Conservation (phyloP, 2,888 invertebrate genomes). For the Cerastis leucographa region DNA sequence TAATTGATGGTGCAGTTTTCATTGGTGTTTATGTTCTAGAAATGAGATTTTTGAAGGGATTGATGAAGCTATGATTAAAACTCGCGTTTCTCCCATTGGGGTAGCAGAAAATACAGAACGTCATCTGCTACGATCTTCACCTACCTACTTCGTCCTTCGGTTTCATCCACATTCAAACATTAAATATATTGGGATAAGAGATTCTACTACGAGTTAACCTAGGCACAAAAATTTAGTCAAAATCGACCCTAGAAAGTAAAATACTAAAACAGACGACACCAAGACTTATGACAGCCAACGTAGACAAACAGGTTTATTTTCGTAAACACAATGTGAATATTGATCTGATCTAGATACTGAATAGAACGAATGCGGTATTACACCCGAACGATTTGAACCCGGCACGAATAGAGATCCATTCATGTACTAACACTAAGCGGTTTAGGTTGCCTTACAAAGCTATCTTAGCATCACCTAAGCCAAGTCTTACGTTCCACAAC, state of each 20-base stretch:
- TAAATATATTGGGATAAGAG: too few species aligned
- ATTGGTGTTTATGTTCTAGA: slow-evolving; percentile 4
- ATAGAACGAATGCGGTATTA: slow-evolving; percentile 34
- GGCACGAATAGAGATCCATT: slow-evolving; percentile 18
- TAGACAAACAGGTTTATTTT: slow-evolving; percentile 42
- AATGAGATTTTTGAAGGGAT: background rate
- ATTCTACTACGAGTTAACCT: background rate
- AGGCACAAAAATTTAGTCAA: background rate
- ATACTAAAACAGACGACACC: background rate
- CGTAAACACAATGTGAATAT: slow-evolving; percentile 24
- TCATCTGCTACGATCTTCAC: background rate
- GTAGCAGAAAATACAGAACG: background rate
- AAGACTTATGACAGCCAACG: slow-evolving; percentile 11
- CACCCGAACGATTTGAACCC: slow-evolving; percentile 10
- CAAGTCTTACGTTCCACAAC: background rate
- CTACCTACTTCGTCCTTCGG: background rate
- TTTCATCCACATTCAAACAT: background rate
- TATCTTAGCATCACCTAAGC: slow-evolving; percentile 6
- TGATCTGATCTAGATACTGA: slow-evolving; percentile 34
- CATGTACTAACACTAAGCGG: slow-evolving; percentile 30
- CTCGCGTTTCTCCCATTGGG: background rate
- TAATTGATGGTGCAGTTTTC: slow-evolving; percentile 47
- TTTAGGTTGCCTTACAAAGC: slow-evolving; percentile 25
- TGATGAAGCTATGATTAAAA: background rate
- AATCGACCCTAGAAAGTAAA: background rate